Base-by-base conservation (phyloP, 2,888 invertebrate genomes). In the Drepanosiphum platanoidis region DNA sequence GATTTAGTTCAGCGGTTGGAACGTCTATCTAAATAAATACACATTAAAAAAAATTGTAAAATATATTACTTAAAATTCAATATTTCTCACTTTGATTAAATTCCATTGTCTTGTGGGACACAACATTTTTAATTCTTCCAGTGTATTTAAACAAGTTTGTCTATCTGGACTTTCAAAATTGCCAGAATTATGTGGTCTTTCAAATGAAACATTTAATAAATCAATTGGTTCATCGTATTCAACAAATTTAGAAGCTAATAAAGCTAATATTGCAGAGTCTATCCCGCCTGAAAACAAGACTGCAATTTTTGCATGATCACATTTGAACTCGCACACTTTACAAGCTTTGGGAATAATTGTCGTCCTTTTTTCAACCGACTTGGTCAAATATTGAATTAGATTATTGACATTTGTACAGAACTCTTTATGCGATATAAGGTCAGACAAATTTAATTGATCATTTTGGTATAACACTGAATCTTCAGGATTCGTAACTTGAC, bases 281-380 rank as follows among this genome's bases (percentile, higher is more conserved):
- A 99, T 91, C 27, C 98, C 98, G 61, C 99, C 99, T 87, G 99
- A 99, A 91, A 98, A 99, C 87, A 98, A 91, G 86, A 99, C 91
- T 70, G 94, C 96, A 52, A 96, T 91, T 89, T 94, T 93, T 42
- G 93, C 91, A 90, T 94, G 94, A 71, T 87, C 87, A 88, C 94
- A 94, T 46, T 81, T 82, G 71, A 84, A 80, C 61, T 93, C 89
- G 89, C 95, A 95, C 78, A 90, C 88, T 88, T 91, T 91, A 89
- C 95, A 95, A 88, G 90, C 92, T 74, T 91, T 90, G 71, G 93
- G 93, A 86, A 93, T 93, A 87, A 90, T 92, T 79, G 90, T 88
- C 74, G 94, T 90, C 87, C 95, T 90, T 86, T 92, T 90, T 89
- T 91, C 89, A 7, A 95, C 90, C 87, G 95, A 93, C 75, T 90